Evolutionary conservation across 2,888 invertebrate species (phyloP).

Genomic region (Scaptomyza caliginosa): DNA sequence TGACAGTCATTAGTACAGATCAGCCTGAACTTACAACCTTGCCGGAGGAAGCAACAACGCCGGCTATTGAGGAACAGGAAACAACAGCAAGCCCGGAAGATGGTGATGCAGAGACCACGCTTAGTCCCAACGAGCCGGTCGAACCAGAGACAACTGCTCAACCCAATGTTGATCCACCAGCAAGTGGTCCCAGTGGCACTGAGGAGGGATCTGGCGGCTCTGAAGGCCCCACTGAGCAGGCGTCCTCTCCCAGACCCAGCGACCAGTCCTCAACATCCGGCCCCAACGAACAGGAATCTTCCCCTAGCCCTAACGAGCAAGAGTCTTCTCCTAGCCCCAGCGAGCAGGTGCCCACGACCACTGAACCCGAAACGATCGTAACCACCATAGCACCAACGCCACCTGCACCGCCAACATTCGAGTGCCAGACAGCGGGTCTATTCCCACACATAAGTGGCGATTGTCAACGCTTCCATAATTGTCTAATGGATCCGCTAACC

Average conservation of each 20-base stretch:
- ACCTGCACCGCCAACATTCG: conserved; percentile 36
- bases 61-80: conserved; percentile 13
- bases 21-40: conserved; percentile 3
- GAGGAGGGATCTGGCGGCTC: neutral
- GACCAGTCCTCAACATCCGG: neutral
- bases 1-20: conserved; percentile 2
- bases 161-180: neutral
- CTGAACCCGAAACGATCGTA: conserved; percentile 10
- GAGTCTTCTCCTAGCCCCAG: conserved; percentile 1
- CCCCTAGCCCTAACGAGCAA: neutral
- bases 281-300: neutral
- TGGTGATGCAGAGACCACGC: conserved; percentile 18
- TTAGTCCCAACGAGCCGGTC: conserved; percentile 23
- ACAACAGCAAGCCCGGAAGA: neutral
- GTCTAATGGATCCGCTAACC: conserved; percentile 36
- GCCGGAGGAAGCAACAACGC: conserved; percentile 1
- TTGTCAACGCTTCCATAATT: conserved; percentile 67
- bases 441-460: conserved; percentile 49
- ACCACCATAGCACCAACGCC: conserved; percentile 49
- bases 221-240: conserved; percentile 6
- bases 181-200: neutral
- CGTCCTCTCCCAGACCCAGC: neutral
- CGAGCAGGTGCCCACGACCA: conserved; percentile 4
- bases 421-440: conserved; percentile 54
- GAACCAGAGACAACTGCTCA: conserved; percentile 26